A percentile compares a stretch with the other conserved stretches of the same genome.
phyloP scores from a whole-genome alignment of 1,140 invertebrate species.

The Armadillidium nasatum region DNA sequence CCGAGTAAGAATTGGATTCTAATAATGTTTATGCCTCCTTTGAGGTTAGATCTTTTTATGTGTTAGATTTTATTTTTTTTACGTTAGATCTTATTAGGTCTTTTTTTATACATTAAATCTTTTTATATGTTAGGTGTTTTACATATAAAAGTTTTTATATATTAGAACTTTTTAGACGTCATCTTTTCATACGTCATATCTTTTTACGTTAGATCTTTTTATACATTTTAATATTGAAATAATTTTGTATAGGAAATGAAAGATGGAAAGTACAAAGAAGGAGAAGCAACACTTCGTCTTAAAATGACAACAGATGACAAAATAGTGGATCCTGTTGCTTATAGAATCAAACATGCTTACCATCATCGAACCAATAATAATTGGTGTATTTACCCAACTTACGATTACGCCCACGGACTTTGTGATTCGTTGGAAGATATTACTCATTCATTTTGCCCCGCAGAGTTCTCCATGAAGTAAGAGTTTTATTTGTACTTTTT shows the following conservation, averaged over 20 bases:
- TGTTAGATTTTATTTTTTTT: no score
- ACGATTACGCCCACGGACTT: constrained; percentile 98
- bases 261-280: constrained; percentile 93
- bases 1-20: constrained; percentile 52
- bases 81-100: no score
- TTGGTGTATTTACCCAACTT: constrained; percentile 99
- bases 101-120: no score
- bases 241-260: constrained; percentile 82
- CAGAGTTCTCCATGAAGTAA: constrained; percentile 69
- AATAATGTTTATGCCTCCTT: background rate
- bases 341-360: constrained; percentile 88
- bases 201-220: no score
- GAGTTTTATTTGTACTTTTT: no score
- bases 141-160: no score
- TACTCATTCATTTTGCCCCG: constrained; percentile 97
- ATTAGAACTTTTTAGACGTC: no score
- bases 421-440: constrained; percentile 99
- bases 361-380: constrained; percentile 87
- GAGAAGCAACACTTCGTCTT: constrained; percentile 90
- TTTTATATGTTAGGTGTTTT: no score
- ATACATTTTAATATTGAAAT: background rate
- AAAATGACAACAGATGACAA: constrained; percentile 96
- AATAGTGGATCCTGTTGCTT: constrained; percentile 97
- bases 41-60: no score
- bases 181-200: no score